These are phyloP conservation scores for Chironex yamaguchii DNA, from an alignment of 30 jellyfish, hydroid and myxozoan genomes.

Conservation along the genomic window DNA sequence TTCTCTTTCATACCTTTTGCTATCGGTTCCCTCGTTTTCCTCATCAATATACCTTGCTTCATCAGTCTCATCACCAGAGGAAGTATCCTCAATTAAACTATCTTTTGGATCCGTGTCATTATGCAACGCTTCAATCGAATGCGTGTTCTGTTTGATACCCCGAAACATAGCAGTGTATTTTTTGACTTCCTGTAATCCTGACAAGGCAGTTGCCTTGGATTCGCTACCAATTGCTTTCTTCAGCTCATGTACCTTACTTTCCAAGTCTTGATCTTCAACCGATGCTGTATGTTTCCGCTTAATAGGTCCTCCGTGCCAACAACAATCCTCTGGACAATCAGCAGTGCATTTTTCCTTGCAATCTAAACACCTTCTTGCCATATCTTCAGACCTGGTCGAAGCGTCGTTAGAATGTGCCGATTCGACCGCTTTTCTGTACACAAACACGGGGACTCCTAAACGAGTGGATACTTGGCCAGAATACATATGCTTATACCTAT, in stretches of 20 bases:
- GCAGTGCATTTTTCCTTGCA: neutral
- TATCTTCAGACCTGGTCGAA: neutral
- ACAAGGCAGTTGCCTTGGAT: neutral
- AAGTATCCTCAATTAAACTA: neutral
- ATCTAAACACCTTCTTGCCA: neutral
- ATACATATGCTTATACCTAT: neutral
- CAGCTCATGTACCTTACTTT: neutral
- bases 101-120: neutral
- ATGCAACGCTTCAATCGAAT: neutral
- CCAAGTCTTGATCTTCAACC: neutral
- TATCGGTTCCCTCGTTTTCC: neutral
- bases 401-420: neutral
- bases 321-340: neutral
- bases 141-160: too few species aligned
- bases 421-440: neutral
- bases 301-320: neutral
- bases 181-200: too few species aligned
- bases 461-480: neutral
- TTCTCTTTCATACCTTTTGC: neutral
- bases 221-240: neutral
- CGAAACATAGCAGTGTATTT: too few species aligned
- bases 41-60: neutral
- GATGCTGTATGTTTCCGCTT: neutral
- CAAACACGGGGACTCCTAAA: neutral
- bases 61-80: neutral